A percentile compares a stretch with the other conserved stretches of the same genome.
Evolutionary conservation across 2,797 vertebrate species (phyloP).

Genomic region (Gymnodraco acuticeps): DNA sequence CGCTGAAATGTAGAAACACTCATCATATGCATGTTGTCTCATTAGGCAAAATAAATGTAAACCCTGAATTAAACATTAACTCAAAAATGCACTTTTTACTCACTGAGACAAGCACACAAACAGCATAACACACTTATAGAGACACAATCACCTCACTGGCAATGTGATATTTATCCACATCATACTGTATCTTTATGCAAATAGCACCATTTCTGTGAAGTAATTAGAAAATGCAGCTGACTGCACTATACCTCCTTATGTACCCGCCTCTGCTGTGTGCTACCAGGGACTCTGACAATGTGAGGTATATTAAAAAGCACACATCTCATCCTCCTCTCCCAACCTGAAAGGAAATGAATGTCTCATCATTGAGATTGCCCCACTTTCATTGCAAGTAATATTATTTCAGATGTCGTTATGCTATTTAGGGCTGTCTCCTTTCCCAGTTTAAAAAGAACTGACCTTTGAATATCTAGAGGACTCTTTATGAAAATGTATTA

Average conservation of each 20-base stretch:
- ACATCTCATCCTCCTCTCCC: slow-evolving; percentile 59
- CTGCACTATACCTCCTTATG: slow-evolving; percentile 28
- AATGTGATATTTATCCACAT: slow-evolving; percentile 29
- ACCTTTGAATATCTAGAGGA: slow-evolving; percentile 25
- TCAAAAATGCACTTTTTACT: slow-evolving; percentile 14
- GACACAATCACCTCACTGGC: not conserved
- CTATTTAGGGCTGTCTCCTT: slow-evolving; percentile 16
- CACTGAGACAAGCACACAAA: slow-evolving; percentile 9
- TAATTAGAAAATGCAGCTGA: slow-evolving; percentile 20
- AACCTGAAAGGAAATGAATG: slow-evolving; percentile 76
- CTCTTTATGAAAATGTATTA: slow-evolving; percentile 21
- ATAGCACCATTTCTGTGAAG: slow-evolving; percentile 33
- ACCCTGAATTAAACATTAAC: slow-evolving; percentile 30
- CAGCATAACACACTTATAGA: slow-evolving; percentile 8
- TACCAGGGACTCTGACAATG: slow-evolving; percentile 46
- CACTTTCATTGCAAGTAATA: slow-evolving; percentile 55
- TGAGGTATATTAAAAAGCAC: slow-evolving; percentile 72
- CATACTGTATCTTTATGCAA: slow-evolving; percentile 42
- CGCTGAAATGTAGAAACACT: slow-evolving; percentile 12
- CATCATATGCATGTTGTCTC: slow-evolving; percentile 5
- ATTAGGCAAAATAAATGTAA: slow-evolving; percentile 28
- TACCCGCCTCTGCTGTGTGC: slow-evolving; percentile 33
- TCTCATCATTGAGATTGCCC: slow-evolving; percentile 64
- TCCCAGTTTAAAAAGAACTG: slow-evolving; percentile 19
- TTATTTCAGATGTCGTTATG: slow-evolving; percentile 37